Conservation (phyloP, 2,888 invertebrate species). For the Orthosia incerta region DNA sequence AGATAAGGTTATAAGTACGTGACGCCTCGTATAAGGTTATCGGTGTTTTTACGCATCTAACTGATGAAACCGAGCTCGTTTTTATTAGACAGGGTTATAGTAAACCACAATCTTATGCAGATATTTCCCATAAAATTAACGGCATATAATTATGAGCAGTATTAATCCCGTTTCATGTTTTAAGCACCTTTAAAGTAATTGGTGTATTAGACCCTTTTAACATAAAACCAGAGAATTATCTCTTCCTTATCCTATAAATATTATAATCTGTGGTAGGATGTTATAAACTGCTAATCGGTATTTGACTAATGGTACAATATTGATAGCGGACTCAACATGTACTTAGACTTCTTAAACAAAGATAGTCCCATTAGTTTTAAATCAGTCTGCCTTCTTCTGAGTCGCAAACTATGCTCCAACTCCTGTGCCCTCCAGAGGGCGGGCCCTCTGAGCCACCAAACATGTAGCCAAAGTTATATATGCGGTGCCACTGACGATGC, state of each 20-base stretch:
- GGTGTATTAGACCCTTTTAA: background rate
- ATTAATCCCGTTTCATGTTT: conserved; percentile 30
- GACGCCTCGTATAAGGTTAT: background rate
- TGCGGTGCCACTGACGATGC: too few species aligned
- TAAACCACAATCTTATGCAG: conserved; percentile 5
- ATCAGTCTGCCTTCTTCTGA: background rate
- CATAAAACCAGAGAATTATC: conserved; percentile 11
- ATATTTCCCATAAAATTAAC: conserved; percentile 31
- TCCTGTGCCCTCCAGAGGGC: too few species aligned
- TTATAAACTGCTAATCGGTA: background rate
- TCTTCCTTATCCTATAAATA: background rate
- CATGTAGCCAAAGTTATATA: too few species aligned
- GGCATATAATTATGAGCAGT: conserved; percentile 22
- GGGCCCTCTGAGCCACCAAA: too few species aligned
- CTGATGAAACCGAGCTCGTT: background rate
- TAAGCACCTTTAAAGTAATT: conserved; percentile 23
- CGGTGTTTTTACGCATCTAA: background rate
- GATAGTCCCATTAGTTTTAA: background rate
- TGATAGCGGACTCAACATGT: background rate
- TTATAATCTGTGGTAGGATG: background rate
- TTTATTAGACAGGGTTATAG: conserved; percentile 3
- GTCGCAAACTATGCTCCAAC: too few species aligned
- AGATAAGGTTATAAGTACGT: too few species aligned
- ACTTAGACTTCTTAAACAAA: background rate
- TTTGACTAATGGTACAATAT: background rate